A percentile compares a stretch with the other conserved stretches of the same genome.
Conservation (phyloP, 2,113 vertebrate genomes). For the Stictonetta naevosa region DNA sequence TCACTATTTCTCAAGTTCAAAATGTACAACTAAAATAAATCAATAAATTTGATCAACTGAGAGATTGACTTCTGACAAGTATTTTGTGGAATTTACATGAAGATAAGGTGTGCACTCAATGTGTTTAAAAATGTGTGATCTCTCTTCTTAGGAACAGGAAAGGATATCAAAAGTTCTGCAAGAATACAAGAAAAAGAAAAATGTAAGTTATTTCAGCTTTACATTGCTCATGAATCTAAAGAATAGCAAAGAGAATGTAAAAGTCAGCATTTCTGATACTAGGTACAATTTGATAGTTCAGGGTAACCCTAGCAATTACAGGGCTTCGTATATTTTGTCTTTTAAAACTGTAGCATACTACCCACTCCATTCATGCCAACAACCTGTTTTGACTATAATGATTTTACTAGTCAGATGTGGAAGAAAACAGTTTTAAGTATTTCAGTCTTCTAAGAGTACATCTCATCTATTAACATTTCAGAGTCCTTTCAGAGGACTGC, state of each 20-base stretch:
- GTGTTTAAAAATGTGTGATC: background rate
- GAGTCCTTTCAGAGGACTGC: background rate
- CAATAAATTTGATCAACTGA: background rate
- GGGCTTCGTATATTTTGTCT: background rate
- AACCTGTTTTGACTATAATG: background rate
- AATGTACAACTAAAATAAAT: background rate
- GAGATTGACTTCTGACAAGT: background rate
- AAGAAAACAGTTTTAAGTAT: rapidly evolving
- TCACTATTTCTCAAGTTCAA: background rate
- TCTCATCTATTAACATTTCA: background rate
- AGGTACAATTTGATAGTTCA: background rate
- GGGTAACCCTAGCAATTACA: background rate
- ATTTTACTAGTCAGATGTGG: background rate
- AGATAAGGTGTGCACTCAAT: background rate
- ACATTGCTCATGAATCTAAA: background rate
- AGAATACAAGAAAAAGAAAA: conserved; percentile 91
- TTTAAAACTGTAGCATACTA: background rate
- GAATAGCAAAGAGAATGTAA: background rate
- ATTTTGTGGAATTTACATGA: background rate
- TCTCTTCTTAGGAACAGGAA: conserved; percentile 86
- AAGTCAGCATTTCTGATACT: background rate
- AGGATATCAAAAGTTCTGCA: conserved; percentile 86
- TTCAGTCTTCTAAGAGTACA: background rate
- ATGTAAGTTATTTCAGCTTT: conserved; percentile 81
- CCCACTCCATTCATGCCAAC: background rate